Conservation (phyloP, 2,888 invertebrate species). For the Phengaris alcon region DNA sequence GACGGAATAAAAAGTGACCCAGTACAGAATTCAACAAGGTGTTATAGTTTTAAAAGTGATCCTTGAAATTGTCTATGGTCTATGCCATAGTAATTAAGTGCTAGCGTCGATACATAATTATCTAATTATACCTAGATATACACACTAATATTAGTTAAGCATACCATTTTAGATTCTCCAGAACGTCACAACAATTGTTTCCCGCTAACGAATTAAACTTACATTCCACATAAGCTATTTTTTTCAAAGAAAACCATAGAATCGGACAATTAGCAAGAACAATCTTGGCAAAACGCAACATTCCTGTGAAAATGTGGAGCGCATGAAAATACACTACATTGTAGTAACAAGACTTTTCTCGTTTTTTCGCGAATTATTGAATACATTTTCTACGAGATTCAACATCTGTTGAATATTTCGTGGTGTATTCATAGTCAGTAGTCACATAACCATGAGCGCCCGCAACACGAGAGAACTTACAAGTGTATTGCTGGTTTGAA, state of each 20-base stretch:
- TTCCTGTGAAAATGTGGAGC: constrained; percentile 7
- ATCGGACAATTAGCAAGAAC: neutral
- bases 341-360: neutral
- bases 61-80: too few relatives aligned
- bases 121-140: too few relatives aligned
- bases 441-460: too few relatives aligned
- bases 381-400: neutral
- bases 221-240: neutral
- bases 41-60: too few relatives aligned
- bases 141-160: too few relatives aligned
- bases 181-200: neutral
- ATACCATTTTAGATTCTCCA: neutral
- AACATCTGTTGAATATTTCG: neutral
- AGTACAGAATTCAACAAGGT: too few relatives aligned
- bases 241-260: neutral
- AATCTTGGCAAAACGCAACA: neutral
- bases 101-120: too few relatives aligned
- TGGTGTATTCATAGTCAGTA: too few relatives aligned
- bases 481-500: too few relatives aligned
- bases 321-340: constrained; percentile 2
- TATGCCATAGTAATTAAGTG: too few relatives aligned
- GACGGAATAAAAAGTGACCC: too few relatives aligned
- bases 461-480: too few relatives aligned
- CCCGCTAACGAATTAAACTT: neutral
- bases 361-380: neutral